phyloP scores from a whole-genome alignment of 2,797 vertebrate species.

The Discoglossus pictus region DNA sequence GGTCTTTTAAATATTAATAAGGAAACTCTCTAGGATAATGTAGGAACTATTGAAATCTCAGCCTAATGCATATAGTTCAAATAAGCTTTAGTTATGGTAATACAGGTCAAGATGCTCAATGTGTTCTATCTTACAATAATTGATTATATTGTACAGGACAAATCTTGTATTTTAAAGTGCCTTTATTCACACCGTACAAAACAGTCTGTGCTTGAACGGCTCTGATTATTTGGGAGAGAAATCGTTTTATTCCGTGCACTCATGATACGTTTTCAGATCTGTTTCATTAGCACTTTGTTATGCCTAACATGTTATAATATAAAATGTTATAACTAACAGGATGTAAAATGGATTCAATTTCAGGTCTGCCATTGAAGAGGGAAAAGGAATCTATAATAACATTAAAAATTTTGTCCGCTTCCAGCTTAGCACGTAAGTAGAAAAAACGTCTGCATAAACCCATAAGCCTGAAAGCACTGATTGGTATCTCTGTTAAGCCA shows the following conservation, averaged over 20 bases:
- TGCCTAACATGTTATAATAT: too few relatives aligned
- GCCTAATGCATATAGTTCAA: too few relatives aligned
- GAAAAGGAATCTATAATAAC: constrained; percentile 98
- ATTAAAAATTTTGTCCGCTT: constrained; percentile 98
- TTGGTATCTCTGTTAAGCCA: too few relatives aligned
- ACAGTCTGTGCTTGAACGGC: neutral
- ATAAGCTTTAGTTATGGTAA: too few relatives aligned
- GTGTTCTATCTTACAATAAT: too few relatives aligned
- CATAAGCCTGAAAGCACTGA: neutral
- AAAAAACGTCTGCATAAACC: neutral
- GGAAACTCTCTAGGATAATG: too few relatives aligned
- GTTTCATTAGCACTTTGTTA: constrained; percentile 6
- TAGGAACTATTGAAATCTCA: too few relatives aligned
- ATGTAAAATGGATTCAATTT: constrained; percentile 57
- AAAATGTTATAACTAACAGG: constrained; percentile 24
- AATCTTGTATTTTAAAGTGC: too few relatives aligned
- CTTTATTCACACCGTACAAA: neutral
- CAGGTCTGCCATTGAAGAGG: constrained; percentile 98
- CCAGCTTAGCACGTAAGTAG: constrained; percentile 97
- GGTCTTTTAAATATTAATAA: too few relatives aligned
- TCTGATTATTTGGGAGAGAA: neutral
- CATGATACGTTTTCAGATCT: neutral
- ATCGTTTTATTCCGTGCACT: neutral
- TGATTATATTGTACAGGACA: too few relatives aligned
- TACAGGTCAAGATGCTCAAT: too few relatives aligned